These are phyloP conservation scores for Brachymystax lenok DNA, from an alignment of 2,797 vertebrate species.

Conservation along the genomic window DNA sequence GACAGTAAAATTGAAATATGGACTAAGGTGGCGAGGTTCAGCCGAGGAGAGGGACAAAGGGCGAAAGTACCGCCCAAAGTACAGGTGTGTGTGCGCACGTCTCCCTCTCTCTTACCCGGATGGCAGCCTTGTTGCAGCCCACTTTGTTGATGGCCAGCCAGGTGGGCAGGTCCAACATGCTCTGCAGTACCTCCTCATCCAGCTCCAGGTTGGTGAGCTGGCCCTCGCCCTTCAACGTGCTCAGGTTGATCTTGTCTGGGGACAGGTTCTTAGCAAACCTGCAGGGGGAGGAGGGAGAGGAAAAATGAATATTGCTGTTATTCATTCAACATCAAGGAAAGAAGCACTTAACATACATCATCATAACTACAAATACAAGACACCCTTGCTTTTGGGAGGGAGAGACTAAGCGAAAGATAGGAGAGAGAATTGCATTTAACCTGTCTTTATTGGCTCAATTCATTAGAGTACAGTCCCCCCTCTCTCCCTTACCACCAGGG, in stretches of 20 bases:
- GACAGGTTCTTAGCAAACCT: constrained; percentile 94
- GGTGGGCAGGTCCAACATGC: constrained; percentile 95
- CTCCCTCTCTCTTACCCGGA: constrained; percentile 83
- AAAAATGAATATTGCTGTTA: too few species aligned
- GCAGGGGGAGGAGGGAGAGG: constrained; percentile 45
- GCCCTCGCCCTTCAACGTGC: constrained; percentile 95
- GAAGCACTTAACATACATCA: too few species aligned
- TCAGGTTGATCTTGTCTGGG: constrained; percentile 98
- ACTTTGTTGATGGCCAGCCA: constrained; percentile 98
- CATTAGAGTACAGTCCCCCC: too few species aligned
- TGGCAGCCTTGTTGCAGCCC: constrained; percentile 96
- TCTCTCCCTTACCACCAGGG: too few species aligned
- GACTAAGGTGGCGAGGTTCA: background rate
- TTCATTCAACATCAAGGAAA: too few species aligned
- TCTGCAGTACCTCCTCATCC: constrained; percentile 98
- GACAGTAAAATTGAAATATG: background rate
- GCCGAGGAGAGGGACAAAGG: background rate
- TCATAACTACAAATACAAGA: background rate
- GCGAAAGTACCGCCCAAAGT: background rate
- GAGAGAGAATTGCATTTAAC: too few species aligned
- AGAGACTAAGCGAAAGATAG: background rate
- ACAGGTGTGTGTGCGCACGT: background rate
- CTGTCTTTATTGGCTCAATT: too few species aligned
- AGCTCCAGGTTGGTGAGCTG: constrained; percentile 96
- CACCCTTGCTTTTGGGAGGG: background rate